Percentiles rank a stretch among this genome's conserved stretches.
These are phyloP conservation scores for Frankliniella fusca DNA, from an alignment of 2,888 invertebrate genomes.

Conservation along the genomic window DNA sequence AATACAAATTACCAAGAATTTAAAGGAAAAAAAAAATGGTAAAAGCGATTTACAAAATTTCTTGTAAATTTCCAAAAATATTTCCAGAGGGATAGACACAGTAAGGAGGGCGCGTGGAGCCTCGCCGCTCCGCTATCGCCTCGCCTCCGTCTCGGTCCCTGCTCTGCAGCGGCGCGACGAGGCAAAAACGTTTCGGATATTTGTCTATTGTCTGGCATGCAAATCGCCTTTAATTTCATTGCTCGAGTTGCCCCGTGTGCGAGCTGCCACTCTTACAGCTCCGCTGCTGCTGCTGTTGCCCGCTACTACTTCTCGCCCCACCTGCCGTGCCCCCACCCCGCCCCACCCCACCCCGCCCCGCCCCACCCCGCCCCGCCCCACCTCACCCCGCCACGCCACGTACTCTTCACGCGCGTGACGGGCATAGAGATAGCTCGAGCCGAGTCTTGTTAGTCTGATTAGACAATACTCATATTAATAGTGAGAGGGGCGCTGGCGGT, in stretches of 20 bases:
- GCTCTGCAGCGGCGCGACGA: not conserved
- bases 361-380: not conserved
- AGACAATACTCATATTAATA: conserved; percentile 22
- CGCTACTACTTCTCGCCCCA: not conserved
- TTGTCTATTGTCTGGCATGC: conserved; percentile 14
- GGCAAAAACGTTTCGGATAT: not conserved
- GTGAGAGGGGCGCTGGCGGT: not conserved
- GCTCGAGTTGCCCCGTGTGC: not conserved
- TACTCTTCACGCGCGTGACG: not conserved
- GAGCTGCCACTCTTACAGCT: not conserved
- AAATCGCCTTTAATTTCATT: conserved; percentile 9
- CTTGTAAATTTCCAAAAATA: no score
- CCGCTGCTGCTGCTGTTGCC: not conserved
- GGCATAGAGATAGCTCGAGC: not conserved
- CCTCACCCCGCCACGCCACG: not conserved
- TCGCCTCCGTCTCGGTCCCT: not conserved
- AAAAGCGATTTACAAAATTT: no score
- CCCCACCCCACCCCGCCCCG: not conserved
- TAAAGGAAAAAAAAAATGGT: no score
- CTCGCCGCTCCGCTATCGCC: not conserved
- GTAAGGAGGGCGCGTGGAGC: no score
- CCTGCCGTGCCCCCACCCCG: not conserved
- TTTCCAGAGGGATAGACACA: no score
- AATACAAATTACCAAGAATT: no score
- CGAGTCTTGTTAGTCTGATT: conserved; percentile 18